phyloP scores from a whole-genome alignment of 2,888 invertebrate species.

The Catocala sponsa region DNA sequence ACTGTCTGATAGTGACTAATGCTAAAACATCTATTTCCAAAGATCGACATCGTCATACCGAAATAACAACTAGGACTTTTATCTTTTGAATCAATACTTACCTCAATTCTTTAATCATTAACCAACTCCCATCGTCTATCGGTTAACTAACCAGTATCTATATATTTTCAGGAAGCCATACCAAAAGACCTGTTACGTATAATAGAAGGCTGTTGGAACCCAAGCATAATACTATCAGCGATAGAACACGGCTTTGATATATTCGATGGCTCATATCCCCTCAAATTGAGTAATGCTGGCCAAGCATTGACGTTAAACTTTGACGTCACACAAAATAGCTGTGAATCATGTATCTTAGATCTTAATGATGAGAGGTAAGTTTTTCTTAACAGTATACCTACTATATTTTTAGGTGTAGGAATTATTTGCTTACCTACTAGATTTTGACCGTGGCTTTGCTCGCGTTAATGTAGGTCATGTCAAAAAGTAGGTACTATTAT shows the following conservation, averaged over 20 bases:
- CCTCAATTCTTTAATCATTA: too few relatives aligned
- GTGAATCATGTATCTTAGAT: constrained; percentile 86
- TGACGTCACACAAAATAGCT: constrained; percentile 60
- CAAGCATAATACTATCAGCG: constrained; percentile 91
- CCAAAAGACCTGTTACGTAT: constrained; percentile 91
- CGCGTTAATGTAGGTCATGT: too few relatives aligned
- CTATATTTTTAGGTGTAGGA: too few relatives aligned
- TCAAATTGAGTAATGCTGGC: constrained; percentile 90
- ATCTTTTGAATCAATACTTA: too few relatives aligned
- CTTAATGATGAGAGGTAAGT: constrained; percentile 86
- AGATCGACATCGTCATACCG: too few relatives aligned
- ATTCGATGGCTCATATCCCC: constrained; percentile 95
- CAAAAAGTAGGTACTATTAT: too few relatives aligned
- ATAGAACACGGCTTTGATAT: constrained; percentile 94
- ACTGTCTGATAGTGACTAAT: too few relatives aligned
- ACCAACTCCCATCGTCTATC: background rate
- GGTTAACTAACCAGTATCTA: background rate
- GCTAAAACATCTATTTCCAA: too few relatives aligned
- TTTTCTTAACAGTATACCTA: background rate
- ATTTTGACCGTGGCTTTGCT: too few relatives aligned
- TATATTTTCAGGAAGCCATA: constrained; percentile 85
- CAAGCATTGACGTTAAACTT: constrained; percentile 91
- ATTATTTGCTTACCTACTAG: too few relatives aligned
- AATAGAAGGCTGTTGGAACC: constrained; percentile 94
- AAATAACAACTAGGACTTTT: too few relatives aligned